Base-by-base conservation (phyloP, 2,888 invertebrate species). In the Leucophenga montana region DNA sequence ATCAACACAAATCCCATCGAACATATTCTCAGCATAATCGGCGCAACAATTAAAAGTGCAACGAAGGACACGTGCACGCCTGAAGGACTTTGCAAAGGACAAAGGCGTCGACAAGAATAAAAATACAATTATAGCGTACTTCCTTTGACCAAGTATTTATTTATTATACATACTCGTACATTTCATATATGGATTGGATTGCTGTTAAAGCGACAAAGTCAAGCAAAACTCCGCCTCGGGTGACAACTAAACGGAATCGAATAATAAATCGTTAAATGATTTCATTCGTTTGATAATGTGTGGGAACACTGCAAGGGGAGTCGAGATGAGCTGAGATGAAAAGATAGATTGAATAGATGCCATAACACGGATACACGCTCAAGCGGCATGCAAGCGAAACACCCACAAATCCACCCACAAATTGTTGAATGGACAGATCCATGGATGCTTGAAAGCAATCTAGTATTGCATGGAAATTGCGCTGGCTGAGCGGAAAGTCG, bases 21-120 rank as follows among this genome's bases (percentile, higher is more conserved):
- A 64, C 46, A 46, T 48, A 14, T 46, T 46, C 39, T 6, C 56
- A 56, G 8, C 22, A 48, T 22, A 48, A 46, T 20, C 48, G 22
- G 13, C 48, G 44, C 13, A 70, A 73, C 73, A 75, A 75, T 75
- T 73, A 71, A 70, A 70, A 57, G 50, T 65, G 68, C 72, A 73
- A 64, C 62, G 67, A 50, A 14, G 46, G 31, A 64, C 73, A 73
- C 73, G 73, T 72, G 73, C n/a, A 61, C 66, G 8, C 61, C 62
- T 39, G 18, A 39, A 64, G 48, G 48, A 64, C 33, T n/a, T 39
- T 20, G 20, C 33, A 0, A 33, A n/a, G n/a, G 46, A 62, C 22
- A 44, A 16, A n/a, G n/a, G 31, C 61, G 13, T 8, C 22, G 16
- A 64, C 8, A 54, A 31, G 76, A 77, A 83, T 79, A 76, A 74